Percentiles rank a stretch among this genome's conserved stretches.
phyloP scores from a whole-genome alignment of 1,140 invertebrate species.

The Mercenaria mercenaria region DNA sequence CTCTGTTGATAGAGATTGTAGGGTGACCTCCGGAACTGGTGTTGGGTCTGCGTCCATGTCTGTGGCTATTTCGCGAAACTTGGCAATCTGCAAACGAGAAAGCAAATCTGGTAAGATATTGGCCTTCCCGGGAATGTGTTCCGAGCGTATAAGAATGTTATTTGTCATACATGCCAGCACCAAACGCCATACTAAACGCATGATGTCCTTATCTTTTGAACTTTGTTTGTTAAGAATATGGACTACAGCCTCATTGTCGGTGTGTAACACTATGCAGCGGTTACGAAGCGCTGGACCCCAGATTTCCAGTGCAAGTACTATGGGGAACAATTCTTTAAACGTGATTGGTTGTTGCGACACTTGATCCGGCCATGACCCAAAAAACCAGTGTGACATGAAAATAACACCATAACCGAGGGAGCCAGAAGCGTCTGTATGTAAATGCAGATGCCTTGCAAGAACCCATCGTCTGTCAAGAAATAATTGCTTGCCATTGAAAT shows the following conservation, averaged over 20 bases:
- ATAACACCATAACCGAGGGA: slow-evolving; percentile 39
- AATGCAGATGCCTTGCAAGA: slow-evolving; percentile 11
- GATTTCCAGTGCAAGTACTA: slow-evolving; percentile 31
- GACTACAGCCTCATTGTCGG: slow-evolving; percentile 63
- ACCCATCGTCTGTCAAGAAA: slow-evolving; percentile 39
- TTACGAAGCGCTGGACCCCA: slow-evolving; percentile 39
- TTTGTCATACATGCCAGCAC: slow-evolving; percentile 42
- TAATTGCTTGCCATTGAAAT: too few species aligned
- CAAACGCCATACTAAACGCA: slow-evolving; percentile 58
- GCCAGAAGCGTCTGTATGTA: slow-evolving; percentile 53
- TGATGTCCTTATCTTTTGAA: neutral
- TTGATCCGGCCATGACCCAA: neutral
- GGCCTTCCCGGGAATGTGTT: slow-evolving; percentile 62
- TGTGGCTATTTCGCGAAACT: slow-evolving; percentile 20
- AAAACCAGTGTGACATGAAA: slow-evolving; percentile 45
- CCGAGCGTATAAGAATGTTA: slow-evolving; percentile 63
- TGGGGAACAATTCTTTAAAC: slow-evolving; percentile 61
- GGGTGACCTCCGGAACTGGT: neutral
- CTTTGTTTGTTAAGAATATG: slow-evolving; percentile 65
- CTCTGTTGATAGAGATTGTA: slow-evolving; percentile 8
- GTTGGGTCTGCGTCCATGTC: slow-evolving; percentile 53
- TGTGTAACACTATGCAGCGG: slow-evolving; percentile 28
- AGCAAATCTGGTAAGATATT: slow-evolving; percentile 64
- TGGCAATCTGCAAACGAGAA: slow-evolving; percentile 68
- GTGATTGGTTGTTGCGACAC: slow-evolving; percentile 27